These are phyloP conservation scores for Corapipo altera DNA, from an alignment of 2,113 vertebrate genomes.

Conservation along the genomic window DNA sequence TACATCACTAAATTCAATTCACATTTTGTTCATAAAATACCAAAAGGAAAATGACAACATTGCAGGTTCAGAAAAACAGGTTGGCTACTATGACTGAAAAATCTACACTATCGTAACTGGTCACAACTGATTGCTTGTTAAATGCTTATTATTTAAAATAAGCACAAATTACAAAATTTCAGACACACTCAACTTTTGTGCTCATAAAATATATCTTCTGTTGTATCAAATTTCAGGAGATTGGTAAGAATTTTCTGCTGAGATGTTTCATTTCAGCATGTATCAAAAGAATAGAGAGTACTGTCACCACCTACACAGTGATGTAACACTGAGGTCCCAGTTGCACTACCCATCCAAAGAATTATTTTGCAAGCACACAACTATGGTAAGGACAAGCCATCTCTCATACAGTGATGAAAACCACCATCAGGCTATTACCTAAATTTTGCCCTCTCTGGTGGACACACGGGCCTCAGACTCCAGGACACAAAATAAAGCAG, in stretches of 20 bases:
- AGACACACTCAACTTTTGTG: conserved; percentile 36
- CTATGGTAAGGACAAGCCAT: background rate
- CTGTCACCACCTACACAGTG: background rate
- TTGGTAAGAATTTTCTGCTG: conserved; percentile 1
- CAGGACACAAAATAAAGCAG: background rate
- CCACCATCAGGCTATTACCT: background rate
- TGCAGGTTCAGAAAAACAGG: conserved; percentile 59
- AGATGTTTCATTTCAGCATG: background rate
- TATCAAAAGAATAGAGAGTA: background rate
- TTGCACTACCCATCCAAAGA: background rate
- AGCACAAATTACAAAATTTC: conserved; percentile 65
- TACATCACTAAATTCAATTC: conserved; percentile 70
- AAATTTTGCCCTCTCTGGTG: background rate
- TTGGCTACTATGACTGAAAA: conserved; percentile 57
- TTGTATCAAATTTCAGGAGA: conserved; percentile 20
- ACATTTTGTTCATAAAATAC: conserved; percentile 69
- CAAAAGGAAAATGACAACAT: conserved; percentile 63
- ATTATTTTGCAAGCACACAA: background rate
- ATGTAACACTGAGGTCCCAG: background rate
- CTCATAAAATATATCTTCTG: conserved; percentile 65
- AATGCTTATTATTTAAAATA: conserved; percentile 39
- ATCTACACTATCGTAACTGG: conserved; percentile 29
- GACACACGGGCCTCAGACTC: background rate
- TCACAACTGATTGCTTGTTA: conserved; percentile 43
- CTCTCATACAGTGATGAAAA: background rate